Evolutionary conservation across 2,888 invertebrate species (phyloP).

Genomic region (Agriopis leucophaearia): DNA sequence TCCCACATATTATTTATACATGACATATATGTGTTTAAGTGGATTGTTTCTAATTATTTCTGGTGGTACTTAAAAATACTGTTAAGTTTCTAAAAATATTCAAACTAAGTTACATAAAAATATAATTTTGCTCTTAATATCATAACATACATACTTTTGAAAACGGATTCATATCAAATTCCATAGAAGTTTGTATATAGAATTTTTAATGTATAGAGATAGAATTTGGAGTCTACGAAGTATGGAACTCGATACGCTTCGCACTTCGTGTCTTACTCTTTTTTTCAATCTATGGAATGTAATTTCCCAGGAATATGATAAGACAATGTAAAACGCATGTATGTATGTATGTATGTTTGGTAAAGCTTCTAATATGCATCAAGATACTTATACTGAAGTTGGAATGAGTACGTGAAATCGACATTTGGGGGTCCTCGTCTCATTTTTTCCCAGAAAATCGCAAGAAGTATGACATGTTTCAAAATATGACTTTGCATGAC

Average conservation of each 20-base stretch:
- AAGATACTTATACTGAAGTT: too few species aligned
- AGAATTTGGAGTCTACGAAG: background rate
- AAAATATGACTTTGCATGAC: too few species aligned
- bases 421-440: too few species aligned
- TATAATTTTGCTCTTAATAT: too few species aligned
- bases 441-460: too few species aligned
- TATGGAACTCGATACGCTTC: background rate
- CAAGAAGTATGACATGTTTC: too few species aligned
- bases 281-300: too few species aligned
- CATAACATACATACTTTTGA: background rate
- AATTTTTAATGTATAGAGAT: background rate
- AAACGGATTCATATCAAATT: background rate
- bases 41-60: background rate
- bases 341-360: too few species aligned
- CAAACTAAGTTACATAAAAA: background rate
- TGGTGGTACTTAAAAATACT: slow-evolving; percentile 1
- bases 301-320: too few species aligned
- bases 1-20: background rate
- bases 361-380: too few species aligned
- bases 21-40: background rate
- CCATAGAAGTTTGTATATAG: background rate
- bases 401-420: too few species aligned
- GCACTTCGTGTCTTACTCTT: background rate
- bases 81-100: background rate
- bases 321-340: too few species aligned